Evolutionary conservation across 2,797 vertebrate species (phyloP), one percentile per base, ranked within the genome.

Genomic region (Knipowitschia caucasica): DNA sequence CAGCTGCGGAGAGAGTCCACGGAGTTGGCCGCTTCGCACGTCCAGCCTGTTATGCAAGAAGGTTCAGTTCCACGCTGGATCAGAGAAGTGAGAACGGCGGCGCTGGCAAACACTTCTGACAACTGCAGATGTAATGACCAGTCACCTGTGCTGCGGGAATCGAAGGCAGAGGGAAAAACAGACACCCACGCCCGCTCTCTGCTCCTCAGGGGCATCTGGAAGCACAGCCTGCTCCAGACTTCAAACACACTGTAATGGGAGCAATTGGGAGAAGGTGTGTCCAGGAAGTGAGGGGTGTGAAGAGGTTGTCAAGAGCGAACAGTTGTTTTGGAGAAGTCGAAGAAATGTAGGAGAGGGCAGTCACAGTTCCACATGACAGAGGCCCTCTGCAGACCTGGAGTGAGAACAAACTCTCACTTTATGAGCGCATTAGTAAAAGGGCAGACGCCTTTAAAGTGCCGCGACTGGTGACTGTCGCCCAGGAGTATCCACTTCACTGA

Each of bases 191-290:
- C 81, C 70, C 53, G 79, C 82, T 87, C 86, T 84, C 87, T 84
- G 50, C 74, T 81, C 78, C 85, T 83, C 72, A 56, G 83, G 87
- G 84, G 86, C 87, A 86, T 86, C 83, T 84, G 85, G 87, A 83
- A 84, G 83, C 77, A 38, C 78, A 77, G 80, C 78, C 81, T 78
- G 77, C 78, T 69, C 78, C 77, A 82, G 77, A 89, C 87, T 85
- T 89, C 89, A 89, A 88, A 88, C 78, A 11, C 69, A 36, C 23
- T 52, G 77, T 89, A 90, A 89, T 89, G 88, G 85, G 88, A 86
- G 84, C 86, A 88, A 89, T 89, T 85, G 81, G 87, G 77, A 87
- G 83, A 86, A 80, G 89, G 86, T 82, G 87, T 88, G 85, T 84
- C 77, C 85, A 86, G 88, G 88, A 89, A 88, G 87, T 80, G 70